Conservation (phyloP, 2,888 invertebrate species). For the Heteromurus nitidus region DNA sequence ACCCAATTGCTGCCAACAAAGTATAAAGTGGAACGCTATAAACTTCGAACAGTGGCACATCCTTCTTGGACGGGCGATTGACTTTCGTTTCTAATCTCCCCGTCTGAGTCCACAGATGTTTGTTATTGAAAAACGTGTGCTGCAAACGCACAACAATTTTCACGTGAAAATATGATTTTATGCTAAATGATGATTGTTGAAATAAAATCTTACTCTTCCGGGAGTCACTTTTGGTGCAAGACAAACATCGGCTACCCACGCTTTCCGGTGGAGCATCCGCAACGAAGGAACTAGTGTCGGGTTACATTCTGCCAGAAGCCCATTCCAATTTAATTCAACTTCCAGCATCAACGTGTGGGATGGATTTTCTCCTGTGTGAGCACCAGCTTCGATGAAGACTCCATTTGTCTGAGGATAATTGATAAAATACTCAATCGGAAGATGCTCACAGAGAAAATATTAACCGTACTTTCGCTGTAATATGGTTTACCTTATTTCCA, state of each 20-base stretch:
- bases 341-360: constrained; percentile 29
- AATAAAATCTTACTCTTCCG: not conserved
- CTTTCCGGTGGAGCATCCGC: not conserved
- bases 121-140: constrained; percentile 3
- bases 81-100: constrained; percentile 2
- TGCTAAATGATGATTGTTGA: not conserved
- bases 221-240: constrained; percentile 2
- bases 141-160: not conserved
- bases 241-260: constrained; percentile 44
- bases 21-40: constrained; percentile 26
- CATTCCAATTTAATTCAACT: constrained; percentile 23
- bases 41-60: not conserved
- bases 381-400: constrained; percentile 31
- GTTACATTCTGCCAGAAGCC: constrained; percentile 24
- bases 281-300: not conserved
- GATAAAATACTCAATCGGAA: not conserved
- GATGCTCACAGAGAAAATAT: not conserved
- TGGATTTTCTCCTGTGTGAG: constrained; percentile 12
- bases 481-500: not conserved
- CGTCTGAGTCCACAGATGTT: not conserved
- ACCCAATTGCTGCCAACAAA: not conserved
- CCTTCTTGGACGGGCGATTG: not conserved
- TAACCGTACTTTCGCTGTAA: not conserved
- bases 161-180: not conserved
- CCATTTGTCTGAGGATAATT: not conserved